phyloP scores from a whole-genome alignment of 1,140 invertebrate species.

The Thereuonema tuberculata region DNA sequence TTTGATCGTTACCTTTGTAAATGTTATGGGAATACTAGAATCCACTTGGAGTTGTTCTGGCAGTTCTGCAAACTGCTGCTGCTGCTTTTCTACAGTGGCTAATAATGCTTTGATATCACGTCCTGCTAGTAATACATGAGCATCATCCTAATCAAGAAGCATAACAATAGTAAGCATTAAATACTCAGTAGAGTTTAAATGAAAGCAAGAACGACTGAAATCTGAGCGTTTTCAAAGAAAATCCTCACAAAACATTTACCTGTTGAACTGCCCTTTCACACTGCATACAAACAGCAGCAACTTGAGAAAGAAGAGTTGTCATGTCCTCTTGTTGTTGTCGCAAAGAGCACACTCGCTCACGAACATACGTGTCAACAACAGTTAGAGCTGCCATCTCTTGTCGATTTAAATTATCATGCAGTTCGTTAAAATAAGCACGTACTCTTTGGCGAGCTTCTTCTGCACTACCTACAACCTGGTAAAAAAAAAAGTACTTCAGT shows the following conservation, averaged over 20 bases:
- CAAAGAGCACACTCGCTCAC: constrained; percentile 41
- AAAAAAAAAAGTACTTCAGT: constrained; percentile 3
- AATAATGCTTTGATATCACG: constrained; percentile 40
- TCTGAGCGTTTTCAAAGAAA: too few species aligned
- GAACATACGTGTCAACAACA: constrained; percentile 43
- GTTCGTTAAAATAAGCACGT: constrained; percentile 40
- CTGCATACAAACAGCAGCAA: constrained; percentile 42
- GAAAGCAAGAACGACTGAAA: neutral
- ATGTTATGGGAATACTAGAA: constrained; percentile 45
- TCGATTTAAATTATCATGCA: constrained; percentile 37
- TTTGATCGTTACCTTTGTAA: constrained; percentile 38
- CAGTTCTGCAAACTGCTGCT: constrained; percentile 43
- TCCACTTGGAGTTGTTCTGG: constrained; percentile 43
- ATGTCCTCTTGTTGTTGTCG: constrained; percentile 45
- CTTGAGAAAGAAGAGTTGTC: constrained; percentile 39
- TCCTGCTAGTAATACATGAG: constrained; percentile 38
- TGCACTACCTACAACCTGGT: constrained; percentile 32
- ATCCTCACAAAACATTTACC: too few species aligned
- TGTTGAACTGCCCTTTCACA: constrained; percentile 40
- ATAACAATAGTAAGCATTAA: neutral
- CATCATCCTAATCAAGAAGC: constrained; percentile 36
- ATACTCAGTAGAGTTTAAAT: neutral
- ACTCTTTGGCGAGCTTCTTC: constrained; percentile 37
- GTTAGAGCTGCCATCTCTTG: constrained; percentile 43
- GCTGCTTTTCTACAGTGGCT: constrained; percentile 42